These are phyloP conservation scores for Colletes collaris DNA, from an alignment of 2,888 invertebrate species.

Conservation along the genomic window DNA sequence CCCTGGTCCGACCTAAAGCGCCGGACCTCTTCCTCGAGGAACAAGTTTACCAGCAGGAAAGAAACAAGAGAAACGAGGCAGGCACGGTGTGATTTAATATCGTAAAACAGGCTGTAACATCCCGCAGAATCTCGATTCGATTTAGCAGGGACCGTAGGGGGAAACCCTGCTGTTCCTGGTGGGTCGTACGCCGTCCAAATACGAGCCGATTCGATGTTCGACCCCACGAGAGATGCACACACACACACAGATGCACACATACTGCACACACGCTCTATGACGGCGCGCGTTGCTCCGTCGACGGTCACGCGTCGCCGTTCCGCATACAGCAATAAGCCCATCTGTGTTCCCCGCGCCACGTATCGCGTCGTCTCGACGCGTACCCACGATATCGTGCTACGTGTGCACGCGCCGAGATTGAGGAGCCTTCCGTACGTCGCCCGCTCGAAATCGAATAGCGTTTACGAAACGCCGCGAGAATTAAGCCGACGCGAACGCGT, in stretches of 20 bases:
- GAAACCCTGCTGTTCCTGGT: slow-evolving; percentile 33
- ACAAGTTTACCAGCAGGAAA: slow-evolving; percentile 41
- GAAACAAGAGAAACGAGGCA: slow-evolving; percentile 21
- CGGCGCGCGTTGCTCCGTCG: neutral
- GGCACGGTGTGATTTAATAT: slow-evolving; percentile 73
- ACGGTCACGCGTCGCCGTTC: slow-evolving; percentile 3
- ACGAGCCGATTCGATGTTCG: slow-evolving; percentile 20
- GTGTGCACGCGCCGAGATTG: neutral
- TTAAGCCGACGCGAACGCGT: neutral
- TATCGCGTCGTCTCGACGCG: neutral
- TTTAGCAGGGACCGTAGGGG: slow-evolving; percentile 74
- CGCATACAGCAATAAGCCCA: neutral
- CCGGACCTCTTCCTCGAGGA: slow-evolving; percentile 11
- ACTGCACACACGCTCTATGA: too few relatives aligned
- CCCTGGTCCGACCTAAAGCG: slow-evolving; percentile 9
- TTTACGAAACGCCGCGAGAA: neutral
- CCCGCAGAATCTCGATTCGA: slow-evolving; percentile 69
- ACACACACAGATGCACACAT: neutral
- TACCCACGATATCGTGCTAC: neutral
- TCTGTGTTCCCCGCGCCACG: slow-evolving; percentile 12
- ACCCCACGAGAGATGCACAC: neutral
- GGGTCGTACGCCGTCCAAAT: slow-evolving; percentile 22
- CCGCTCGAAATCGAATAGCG: neutral
- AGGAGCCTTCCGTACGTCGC: neutral
- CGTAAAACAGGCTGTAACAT: slow-evolving; percentile 71